These are phyloP conservation scores for Chymomyza procnemis DNA, from an alignment of 2,888 invertebrate species.

Conservation along the genomic window DNA sequence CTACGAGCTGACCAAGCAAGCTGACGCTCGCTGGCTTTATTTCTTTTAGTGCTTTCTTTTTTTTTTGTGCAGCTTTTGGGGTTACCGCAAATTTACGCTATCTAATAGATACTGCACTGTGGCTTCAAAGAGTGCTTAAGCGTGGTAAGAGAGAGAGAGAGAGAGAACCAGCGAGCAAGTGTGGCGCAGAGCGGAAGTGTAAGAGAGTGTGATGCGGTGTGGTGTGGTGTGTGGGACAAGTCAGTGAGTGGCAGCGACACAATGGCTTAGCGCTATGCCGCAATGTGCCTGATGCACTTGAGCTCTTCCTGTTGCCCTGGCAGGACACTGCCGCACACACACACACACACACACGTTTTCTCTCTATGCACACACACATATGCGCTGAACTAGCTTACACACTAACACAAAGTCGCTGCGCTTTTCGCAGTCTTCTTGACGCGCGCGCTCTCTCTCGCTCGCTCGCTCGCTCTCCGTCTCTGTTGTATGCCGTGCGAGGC, in stretches of 20 bases:
- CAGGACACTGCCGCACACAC: conserved; percentile 11
- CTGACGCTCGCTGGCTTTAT: not conserved
- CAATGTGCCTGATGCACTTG: conserved; percentile 61
- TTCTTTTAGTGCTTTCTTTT: conserved; percentile 14
- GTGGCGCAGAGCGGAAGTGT: not conserved
- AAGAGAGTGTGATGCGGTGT: not conserved
- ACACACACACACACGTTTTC: conserved; percentile 12
- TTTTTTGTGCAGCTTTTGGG: not conserved
- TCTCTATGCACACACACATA: conserved; percentile 11
- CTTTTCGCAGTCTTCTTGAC: conserved; percentile 57
- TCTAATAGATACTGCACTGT: conserved; percentile 49
- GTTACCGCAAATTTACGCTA: conserved; percentile 52
- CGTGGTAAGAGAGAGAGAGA: not conserved
- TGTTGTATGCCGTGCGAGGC: not conserved
- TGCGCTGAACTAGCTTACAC: conserved; percentile 24
- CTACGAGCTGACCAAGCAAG: conserved; percentile 6
- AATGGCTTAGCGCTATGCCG: conserved; percentile 59
- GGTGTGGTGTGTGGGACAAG: no score
- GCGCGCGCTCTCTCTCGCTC: conserved; percentile 27
- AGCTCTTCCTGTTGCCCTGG: conserved; percentile 59
- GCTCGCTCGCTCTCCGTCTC: not conserved
- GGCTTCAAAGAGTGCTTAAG: not conserved
- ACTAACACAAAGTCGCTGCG: conserved; percentile 46
- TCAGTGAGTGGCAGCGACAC: conserved; percentile 21
- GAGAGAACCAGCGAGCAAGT: not conserved